Evolutionary conservation across 2,113 vertebrate genomes (phyloP).

Genomic region (Trogon melanurus): DNA sequence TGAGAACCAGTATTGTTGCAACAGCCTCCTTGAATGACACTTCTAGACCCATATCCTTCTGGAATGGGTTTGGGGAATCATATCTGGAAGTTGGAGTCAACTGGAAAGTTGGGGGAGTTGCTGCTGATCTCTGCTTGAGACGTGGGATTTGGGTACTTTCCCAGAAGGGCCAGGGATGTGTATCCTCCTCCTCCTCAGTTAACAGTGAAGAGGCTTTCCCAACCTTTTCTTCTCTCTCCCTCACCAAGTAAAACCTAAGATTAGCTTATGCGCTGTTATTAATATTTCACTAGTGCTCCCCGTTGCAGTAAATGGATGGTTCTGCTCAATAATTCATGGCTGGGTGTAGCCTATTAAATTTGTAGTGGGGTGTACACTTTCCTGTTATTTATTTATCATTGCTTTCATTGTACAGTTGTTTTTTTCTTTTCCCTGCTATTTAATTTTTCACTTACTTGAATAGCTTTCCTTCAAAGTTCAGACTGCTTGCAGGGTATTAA

Average conservation of each 20-base stretch:
- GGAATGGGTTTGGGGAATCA: neutral
- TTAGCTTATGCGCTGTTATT: neutral
- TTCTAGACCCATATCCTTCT: neutral
- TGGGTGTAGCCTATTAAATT: slow-evolving; percentile 33
- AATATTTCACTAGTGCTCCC: slow-evolving; percentile 44
- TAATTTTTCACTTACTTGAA: slow-evolving; percentile 45
- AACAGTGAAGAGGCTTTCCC: neutral
- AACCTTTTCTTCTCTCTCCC: neutral
- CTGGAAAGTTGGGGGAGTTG: neutral
- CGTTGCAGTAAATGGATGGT: slow-evolving; percentile 18
- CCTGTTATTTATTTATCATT: slow-evolving; percentile 61
- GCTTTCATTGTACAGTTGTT: neutral
- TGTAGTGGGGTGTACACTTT: slow-evolving; percentile 30
- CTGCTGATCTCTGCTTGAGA: neutral
- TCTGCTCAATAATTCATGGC: slow-evolving; percentile 53
- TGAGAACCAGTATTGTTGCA: neutral
- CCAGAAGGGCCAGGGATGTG: fast-evolving
- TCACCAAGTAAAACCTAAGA: neutral
- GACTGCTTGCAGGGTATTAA: neutral
- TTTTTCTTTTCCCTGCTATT: neutral
- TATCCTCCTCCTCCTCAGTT: neutral
- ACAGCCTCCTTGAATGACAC: neutral
- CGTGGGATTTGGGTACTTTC: fast-evolving
- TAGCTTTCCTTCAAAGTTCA: slow-evolving; percentile 25
- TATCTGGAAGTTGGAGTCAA: too few species aligned